Conservation (phyloP, 2,888 invertebrate genomes). For the Acleris holmiana region DNA sequence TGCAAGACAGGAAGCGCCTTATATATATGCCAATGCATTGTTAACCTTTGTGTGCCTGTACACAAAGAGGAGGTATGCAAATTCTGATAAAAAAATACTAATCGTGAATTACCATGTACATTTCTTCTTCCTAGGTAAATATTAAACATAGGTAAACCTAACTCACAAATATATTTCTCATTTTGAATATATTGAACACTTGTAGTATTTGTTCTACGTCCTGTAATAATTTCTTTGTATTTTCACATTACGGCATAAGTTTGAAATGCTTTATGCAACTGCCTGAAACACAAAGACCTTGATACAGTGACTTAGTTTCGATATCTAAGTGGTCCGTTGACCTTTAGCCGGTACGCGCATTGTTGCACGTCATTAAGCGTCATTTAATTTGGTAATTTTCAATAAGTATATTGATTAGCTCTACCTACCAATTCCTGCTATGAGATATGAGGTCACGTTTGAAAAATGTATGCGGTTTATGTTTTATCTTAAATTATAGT, state of each 20-base stretch:
- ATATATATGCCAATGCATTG: background rate
- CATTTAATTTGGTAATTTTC: constrained; percentile 1
- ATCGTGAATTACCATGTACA: too few species aligned
- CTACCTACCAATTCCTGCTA: background rate
- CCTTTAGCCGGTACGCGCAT: constrained; percentile 72
- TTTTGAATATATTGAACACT: too few species aligned
- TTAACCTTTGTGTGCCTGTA: background rate
- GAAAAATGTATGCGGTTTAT: too few species aligned
- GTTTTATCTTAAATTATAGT: too few species aligned
- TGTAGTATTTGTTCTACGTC: too few species aligned
- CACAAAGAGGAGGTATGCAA: too few species aligned
- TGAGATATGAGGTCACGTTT: too few species aligned
- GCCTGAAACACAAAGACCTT: constrained; percentile 76
- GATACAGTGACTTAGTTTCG: constrained; percentile 81
- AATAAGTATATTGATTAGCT: background rate
- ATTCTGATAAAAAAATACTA: too few species aligned
- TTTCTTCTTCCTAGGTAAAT: too few species aligned
- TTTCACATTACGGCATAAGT: background rate
- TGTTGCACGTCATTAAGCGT: constrained; percentile 52
- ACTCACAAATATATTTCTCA: too few species aligned
- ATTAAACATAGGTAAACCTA: too few species aligned
- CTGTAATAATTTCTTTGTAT: too few species aligned
- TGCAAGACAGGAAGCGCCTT: constrained; percentile 16
- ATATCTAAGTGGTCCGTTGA: constrained; percentile 77
- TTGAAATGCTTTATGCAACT: constrained; percentile 46